Percentiles rank a stretch among this genome's conserved stretches.
These are phyloP conservation scores for Octonoba sinensis DNA, from an alignment of 2,888 invertebrate genomes.

Conservation along the genomic window DNA sequence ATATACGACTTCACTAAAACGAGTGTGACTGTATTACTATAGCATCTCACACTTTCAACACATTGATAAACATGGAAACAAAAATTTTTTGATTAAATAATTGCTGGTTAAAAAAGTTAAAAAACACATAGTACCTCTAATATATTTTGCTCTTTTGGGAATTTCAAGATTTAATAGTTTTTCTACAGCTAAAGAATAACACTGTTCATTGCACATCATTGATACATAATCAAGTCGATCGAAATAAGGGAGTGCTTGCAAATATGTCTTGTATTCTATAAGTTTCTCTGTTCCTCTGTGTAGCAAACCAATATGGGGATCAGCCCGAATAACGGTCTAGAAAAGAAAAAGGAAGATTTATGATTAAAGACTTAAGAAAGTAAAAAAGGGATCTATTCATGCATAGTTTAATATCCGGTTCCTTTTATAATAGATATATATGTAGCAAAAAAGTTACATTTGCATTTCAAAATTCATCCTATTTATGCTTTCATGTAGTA, in stretches of 20 bases:
- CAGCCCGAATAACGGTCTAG: constrained; percentile 85
- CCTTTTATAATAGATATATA: no score
- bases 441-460: no score
- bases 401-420: no score
- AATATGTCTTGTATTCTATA: constrained; percentile 98
- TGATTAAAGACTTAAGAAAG: no score
- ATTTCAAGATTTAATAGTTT: constrained; percentile 94
- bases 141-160: constrained; percentile 94
- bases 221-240: constrained; percentile 98
- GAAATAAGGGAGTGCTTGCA: constrained; percentile 97
- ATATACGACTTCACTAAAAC: no score
- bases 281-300: constrained; percentile 98
- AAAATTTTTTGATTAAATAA: no score
- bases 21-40: no score
- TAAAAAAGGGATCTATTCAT: background rate
- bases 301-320: constrained; percentile 96
- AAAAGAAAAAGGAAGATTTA: constrained; percentile 7
- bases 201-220: constrained; percentile 99
- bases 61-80: no score
- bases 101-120: constrained; percentile 5
- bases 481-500: no score
- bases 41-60: no score
- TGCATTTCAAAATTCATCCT: no score
- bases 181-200: constrained; percentile 95
- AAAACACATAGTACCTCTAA: constrained; percentile 81